Evolutionary conservation across 2,888 invertebrate species (phyloP), one percentile per base, ranked within the genome.

Genomic region (Maniola hyperantus): DNA sequence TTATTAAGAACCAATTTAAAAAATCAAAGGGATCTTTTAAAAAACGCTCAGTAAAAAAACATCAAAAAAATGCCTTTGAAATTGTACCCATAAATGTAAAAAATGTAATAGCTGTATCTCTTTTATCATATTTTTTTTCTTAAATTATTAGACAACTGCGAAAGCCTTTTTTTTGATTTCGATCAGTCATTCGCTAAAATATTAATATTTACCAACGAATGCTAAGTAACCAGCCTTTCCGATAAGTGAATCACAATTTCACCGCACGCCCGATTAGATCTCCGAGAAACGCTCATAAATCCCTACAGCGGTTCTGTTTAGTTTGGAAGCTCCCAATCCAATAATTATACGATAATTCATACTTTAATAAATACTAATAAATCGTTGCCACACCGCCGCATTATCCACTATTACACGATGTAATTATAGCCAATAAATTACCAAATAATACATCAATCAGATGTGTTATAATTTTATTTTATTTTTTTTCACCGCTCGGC

Each of bases 391-490:
- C 85, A 83, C 82, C 81, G 81, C 82, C 77, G 85, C 83, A 91
- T 91, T 91, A 91, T 90, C 87, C 78, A 80, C 86, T 90, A 91
- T 91, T 91, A 91, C 89, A 88, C 85, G 88, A 91, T 91, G 89
- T 92, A 91, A 92, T 92, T 92, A 92, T 86, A 84, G 75, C 82
- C 91, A 87, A 92, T 92, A 92, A 92, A 91, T 92, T 91, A 91
- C 85, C 89, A 89, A 91, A 92, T 92, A 91, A 90, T 91, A 90
- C 91, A 91, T 92, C 91, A 91, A 92, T 92, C 91, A 91, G 91
- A 91, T 87, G 91, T 91, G 91, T 92, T 91, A 92, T 91, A 91
- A 91, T 91, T 91, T 90, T 84, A 87, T 83, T 55, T 18, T 55
- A 39, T 18, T 82, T 80, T 84, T 85, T 71, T 72, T 73, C 84